A percentile compares a stretch with the other conserved stretches of the same genome.
Conservation (phyloP, 2,797 vertebrate species). For the Tolypeutes matacus region DNA sequence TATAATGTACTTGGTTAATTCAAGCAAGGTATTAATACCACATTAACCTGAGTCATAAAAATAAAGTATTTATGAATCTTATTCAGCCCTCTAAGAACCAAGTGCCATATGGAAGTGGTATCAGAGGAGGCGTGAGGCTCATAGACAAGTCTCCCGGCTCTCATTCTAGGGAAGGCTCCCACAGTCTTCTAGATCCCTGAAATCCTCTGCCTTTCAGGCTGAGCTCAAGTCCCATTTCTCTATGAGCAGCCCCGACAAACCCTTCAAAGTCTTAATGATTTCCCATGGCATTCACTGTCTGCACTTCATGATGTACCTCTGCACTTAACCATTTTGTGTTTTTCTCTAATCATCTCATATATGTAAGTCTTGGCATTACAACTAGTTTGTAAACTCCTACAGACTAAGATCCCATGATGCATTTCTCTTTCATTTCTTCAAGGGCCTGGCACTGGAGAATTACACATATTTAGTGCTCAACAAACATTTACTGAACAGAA, state of each 20-base stretch:
- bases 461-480: neutral
- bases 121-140: neutral
- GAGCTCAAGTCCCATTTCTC: neutral
- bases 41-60: conserved; percentile 76
- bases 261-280: neutral
- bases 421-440: neutral
- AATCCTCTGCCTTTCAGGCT: neutral
- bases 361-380: neutral
- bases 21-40: conserved; percentile 64
- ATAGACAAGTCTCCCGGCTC: neutral
- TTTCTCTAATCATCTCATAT: neutral
- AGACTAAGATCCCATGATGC: neutral
- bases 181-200: neutral
- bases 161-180: neutral
- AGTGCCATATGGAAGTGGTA: conserved; percentile 38
- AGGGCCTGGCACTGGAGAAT: neutral
- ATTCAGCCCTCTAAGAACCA: conserved; percentile 38
- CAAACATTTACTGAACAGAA: neutral
- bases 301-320: neutral
- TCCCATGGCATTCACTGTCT: neutral
- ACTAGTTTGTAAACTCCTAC: neutral
- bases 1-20: conserved; percentile 69
- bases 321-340: neutral
- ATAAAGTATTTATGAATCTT: conserved; percentile 71
- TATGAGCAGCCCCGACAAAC: neutral